phyloP scores from a whole-genome alignment of 2,888 invertebrate species.

The Drosophila prolongata region DNA sequence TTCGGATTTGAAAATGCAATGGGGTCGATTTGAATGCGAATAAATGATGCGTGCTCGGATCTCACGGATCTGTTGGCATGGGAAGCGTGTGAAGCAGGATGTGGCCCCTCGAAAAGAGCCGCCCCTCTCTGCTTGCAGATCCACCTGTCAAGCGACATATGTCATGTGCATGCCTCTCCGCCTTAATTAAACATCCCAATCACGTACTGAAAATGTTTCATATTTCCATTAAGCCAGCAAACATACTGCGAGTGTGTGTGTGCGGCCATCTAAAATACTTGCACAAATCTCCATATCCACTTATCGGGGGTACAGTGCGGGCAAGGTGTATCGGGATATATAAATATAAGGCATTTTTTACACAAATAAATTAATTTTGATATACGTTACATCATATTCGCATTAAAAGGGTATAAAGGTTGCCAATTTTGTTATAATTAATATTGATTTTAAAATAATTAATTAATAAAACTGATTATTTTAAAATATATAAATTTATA shows the following conservation, averaged over 20 bases:
- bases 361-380: too few relatives aligned
- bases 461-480: too few relatives aligned
- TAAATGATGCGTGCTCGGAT: constrained; percentile 41
- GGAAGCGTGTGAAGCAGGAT: constrained; percentile 36
- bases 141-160: constrained; percentile 38
- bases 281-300: constrained; percentile 1
- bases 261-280: constrained; percentile 8
- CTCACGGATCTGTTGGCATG: constrained; percentile 11
- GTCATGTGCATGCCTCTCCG: constrained; percentile 23
- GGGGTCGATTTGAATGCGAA: constrained; percentile 39
- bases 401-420: too few relatives aligned
- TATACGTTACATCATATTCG: too few relatives aligned
- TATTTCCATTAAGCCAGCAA: constrained; percentile 37
- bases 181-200: constrained; percentile 47
- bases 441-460: too few relatives aligned
- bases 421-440: too few relatives aligned
- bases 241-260: constrained; percentile 9
- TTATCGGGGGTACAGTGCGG: constrained; percentile 16
- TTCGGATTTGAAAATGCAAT: constrained; percentile 2
- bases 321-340: neutral
- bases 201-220: constrained; percentile 40
- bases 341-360: neutral
- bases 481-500: too few relatives aligned
- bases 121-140: too few relatives aligned
- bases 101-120: constrained; percentile 12